phyloP scores from a whole-genome alignment of 1,140 invertebrate species.

The Bombus haemorrhoidalis region DNA sequence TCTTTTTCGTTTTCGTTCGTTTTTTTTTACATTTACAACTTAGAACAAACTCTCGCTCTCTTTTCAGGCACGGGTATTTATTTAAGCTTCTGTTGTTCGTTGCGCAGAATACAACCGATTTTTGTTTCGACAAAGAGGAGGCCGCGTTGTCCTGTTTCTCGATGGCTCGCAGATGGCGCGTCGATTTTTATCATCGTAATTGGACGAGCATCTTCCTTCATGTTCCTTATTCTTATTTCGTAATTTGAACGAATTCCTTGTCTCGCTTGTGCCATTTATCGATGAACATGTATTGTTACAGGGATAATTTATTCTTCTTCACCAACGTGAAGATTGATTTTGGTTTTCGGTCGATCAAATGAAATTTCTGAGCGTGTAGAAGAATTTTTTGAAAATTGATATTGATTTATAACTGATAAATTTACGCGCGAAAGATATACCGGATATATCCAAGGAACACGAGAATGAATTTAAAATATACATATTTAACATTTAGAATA shows the following conservation, averaged over 20 bases:
- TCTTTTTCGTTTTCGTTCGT: neutral
- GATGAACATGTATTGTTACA: neutral
- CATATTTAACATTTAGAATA: neutral
- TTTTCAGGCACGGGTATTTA: neutral
- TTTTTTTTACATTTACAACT: conserved; percentile 3
- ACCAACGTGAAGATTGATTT: neutral
- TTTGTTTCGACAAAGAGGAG: neutral
- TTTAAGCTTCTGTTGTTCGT: conserved; percentile 13
- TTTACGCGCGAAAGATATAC: neutral
- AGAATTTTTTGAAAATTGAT: neutral
- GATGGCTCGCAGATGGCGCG: neutral
- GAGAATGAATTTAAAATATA: neutral
- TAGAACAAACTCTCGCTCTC: conserved; percentile 17
- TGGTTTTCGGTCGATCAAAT: neutral
- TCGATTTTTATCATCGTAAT: conserved; percentile 10
- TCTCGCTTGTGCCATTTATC: neutral
- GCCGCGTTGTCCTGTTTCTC: neutral
- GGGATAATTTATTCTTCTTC: neutral
- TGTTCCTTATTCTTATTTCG: neutral
- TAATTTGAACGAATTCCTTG: neutral
- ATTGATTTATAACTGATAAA: neutral
- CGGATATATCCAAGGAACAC: neutral
- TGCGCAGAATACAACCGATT: neutral
- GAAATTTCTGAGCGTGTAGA: neutral
- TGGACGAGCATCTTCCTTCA: neutral